phyloP scores from a whole-genome alignment of 2,888 invertebrate genomes.

The Serripes groenlandicus region DNA sequence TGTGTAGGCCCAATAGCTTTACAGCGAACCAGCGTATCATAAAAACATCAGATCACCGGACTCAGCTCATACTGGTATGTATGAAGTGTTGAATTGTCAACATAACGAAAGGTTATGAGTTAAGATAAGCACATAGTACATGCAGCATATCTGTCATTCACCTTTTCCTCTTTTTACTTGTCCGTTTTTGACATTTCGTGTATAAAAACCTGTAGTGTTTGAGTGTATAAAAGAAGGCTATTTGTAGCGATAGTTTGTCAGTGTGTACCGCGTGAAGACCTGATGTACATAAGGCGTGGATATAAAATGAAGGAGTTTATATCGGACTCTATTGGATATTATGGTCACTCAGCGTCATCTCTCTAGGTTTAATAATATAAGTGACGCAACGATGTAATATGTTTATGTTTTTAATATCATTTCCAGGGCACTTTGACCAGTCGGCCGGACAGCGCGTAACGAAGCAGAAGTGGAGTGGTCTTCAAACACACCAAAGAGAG shows the following conservation, averaged over 20 bases:
- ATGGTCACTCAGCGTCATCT: background rate
- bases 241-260: background rate
- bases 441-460: background rate
- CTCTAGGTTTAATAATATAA: background rate
- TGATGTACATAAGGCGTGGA: background rate
- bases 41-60: too few relatives aligned
- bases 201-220: background rate
- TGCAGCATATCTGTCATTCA: background rate
- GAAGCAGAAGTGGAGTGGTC: background rate
- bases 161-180: background rate
- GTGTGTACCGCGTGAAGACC: background rate
- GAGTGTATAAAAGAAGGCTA: background rate
- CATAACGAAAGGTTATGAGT: background rate
- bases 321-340: slow-evolving; percentile 9
- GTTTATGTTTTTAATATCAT: slow-evolving; percentile 14
- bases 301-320: background rate
- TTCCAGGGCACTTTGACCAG: slow-evolving; percentile 9
- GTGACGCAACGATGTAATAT: slow-evolving; percentile 13
- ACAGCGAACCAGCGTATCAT: too few relatives aligned
- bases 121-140: background rate
- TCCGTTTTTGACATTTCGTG: background rate
- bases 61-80: too few relatives aligned
- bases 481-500: too few relatives aligned
- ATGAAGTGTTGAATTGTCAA: background rate
- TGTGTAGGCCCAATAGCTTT: too few relatives aligned